Evolutionary conservation across 35 echinoderm and acorn worm species (phyloP).

Genomic region (Heliocidaris erythrogramma): DNA sequence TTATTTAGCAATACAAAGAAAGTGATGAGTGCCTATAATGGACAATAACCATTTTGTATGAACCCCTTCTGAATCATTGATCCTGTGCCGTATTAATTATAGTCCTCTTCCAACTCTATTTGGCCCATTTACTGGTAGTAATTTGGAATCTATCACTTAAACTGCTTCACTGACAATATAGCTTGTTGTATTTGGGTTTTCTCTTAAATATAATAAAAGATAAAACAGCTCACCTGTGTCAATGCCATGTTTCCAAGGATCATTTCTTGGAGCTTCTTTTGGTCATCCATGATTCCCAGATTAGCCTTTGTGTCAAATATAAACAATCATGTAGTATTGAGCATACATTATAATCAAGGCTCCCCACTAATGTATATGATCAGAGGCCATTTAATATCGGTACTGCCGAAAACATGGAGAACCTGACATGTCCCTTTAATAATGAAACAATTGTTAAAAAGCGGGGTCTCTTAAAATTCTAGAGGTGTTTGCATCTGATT

Average conservation of each 20-base stretch:
- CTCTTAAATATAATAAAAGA: too few relatives aligned
- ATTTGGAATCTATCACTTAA: too few relatives aligned
- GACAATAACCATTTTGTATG: too few relatives aligned
- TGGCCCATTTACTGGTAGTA: too few relatives aligned
- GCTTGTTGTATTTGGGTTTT: too few relatives aligned
- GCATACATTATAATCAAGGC: background rate
- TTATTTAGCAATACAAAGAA: too few relatives aligned
- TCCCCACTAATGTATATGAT: background rate
- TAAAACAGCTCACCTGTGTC: slow-evolving; percentile 76
- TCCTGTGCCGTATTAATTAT: too few relatives aligned
- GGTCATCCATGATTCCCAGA: slow-evolving; percentile 81
- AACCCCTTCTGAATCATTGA: too few relatives aligned
- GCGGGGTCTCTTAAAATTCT: background rate
- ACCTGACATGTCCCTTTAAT: background rate
- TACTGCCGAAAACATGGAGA: background rate
- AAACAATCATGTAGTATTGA: background rate
- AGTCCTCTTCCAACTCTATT: too few relatives aligned
- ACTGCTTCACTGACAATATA: too few relatives aligned
- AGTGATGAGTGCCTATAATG: too few relatives aligned
- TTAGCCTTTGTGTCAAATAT: slow-evolving; percentile 68
- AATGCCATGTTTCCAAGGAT: slow-evolving; percentile 93
- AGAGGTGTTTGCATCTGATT: background rate
- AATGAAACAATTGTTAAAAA: background rate
- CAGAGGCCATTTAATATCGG: background rate
- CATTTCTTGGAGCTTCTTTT: slow-evolving; percentile 85